Percentiles rank a stretch among this genome's conserved stretches.
phyloP scores from a whole-genome alignment of 2,113 vertebrate species.

The Deroptyus accipitrinus region DNA sequence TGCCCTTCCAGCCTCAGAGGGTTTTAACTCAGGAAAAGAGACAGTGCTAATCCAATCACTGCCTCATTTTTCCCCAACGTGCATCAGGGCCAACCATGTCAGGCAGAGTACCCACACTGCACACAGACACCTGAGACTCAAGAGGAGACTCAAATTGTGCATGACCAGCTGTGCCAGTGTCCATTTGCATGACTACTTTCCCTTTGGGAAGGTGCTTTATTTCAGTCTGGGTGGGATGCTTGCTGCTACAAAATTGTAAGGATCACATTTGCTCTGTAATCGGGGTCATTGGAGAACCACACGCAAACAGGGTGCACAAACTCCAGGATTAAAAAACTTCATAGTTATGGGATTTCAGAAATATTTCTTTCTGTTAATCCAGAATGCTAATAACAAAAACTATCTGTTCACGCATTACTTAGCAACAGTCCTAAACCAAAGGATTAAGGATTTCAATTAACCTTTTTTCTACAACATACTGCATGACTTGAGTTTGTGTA shows the following conservation, averaged over 20 bases:
- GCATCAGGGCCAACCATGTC: neutral
- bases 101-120: neutral
- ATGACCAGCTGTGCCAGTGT: neutral
- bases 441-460: neutral
- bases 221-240: neutral
- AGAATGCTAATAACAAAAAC: neutral
- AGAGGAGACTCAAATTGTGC: neutral
- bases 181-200: fast-evolving
- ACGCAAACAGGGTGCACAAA: neutral
- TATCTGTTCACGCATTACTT: neutral
- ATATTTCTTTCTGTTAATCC: neutral
- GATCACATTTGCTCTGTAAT: neutral
- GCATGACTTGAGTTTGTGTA: neutral
- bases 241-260: neutral
- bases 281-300: neutral
- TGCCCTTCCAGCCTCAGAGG: neutral
- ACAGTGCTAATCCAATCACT: fast-evolving
- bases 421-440: neutral
- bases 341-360: neutral
- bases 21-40: neutral
- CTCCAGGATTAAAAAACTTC: neutral
- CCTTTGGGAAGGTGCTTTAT: neutral
- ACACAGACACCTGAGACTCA: neutral
- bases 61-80: fast-evolving
- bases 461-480: neutral